Evolutionary conservation across 2,888 invertebrate species (phyloP).

Genomic region (Dorcus hopei): DNA sequence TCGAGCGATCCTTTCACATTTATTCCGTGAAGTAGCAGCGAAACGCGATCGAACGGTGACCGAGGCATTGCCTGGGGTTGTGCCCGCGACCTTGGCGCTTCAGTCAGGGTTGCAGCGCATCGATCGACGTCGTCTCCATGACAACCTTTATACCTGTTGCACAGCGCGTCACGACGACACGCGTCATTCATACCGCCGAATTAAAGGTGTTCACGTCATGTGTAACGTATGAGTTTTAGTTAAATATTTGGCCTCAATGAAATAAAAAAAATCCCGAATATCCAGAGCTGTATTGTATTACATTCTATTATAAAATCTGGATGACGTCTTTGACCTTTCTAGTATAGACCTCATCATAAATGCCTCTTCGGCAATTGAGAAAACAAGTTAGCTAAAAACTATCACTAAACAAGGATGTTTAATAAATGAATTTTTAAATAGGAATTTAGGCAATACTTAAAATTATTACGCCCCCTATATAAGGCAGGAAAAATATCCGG

Average conservation of each 20-base stretch:
- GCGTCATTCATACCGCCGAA: constrained; percentile 19
- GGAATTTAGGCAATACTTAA: constrained; percentile 1
- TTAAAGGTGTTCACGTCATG: constrained; percentile 14
- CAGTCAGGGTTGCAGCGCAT: constrained; percentile 27
- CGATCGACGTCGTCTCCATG: constrained; percentile 23
- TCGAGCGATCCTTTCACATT: no score
- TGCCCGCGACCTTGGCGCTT: constrained; percentile 22
- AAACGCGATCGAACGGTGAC: constrained; percentile 17
- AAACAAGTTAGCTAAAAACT: no score
- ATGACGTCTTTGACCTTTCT: no score
- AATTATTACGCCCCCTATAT: no score
- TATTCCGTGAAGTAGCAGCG: no score
- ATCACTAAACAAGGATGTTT: neutral
- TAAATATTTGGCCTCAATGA: no score
- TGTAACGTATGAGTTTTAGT: constrained; percentile 2
- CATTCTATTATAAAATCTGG: no score
- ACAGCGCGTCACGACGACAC: constrained; percentile 24
- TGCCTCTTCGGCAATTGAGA: no score
- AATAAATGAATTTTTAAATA: neutral
- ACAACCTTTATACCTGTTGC: constrained; percentile 27
- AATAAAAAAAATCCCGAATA: no score
- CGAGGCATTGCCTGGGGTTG: constrained; percentile 19
- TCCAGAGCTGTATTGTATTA: no score
- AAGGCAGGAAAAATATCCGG: neutral
- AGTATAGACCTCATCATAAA: no score